These are phyloP conservation scores for Chrysocyon brachyurus DNA, from an alignment of 2,797 vertebrate species.

Conservation along the genomic window DNA sequence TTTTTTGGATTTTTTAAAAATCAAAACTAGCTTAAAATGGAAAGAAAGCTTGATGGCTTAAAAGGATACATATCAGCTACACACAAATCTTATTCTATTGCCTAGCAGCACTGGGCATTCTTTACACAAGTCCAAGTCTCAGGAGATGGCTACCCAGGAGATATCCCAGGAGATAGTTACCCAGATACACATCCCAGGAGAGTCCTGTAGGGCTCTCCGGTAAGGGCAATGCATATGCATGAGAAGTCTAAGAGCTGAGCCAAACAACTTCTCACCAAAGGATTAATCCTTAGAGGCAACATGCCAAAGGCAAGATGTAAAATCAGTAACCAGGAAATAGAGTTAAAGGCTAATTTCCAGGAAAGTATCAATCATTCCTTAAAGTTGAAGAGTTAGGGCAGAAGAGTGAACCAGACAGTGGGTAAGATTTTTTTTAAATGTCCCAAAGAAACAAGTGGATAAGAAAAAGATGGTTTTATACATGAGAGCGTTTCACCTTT, in stretches of 20 bases:
- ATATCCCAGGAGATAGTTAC: not conserved
- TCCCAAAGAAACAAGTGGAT: not conserved
- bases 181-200: not conserved
- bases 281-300: not conserved
- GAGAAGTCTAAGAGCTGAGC: not conserved
- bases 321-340: conserved; percentile 5
- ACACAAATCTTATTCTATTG: not conserved
- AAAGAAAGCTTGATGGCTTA: conserved; percentile 59
- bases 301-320: not conserved
- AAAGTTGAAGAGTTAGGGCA: not conserved
- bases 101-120: not conserved
- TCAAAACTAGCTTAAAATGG: conserved; percentile 62
- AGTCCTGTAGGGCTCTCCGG: not conserved
- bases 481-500: not conserved
- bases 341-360: not conserved
- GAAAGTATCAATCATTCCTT: not conserved
- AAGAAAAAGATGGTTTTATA: not conserved
- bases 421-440: not conserved
- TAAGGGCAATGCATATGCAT: not conserved
- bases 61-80: not conserved
- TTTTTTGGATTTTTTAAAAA: conserved; percentile 35
- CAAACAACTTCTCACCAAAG: not conserved
- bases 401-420: not conserved
- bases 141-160: not conserved
- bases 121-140: not conserved